Conservation (phyloP, 1,140 invertebrate species). For the Solenopsis fugax region DNA sequence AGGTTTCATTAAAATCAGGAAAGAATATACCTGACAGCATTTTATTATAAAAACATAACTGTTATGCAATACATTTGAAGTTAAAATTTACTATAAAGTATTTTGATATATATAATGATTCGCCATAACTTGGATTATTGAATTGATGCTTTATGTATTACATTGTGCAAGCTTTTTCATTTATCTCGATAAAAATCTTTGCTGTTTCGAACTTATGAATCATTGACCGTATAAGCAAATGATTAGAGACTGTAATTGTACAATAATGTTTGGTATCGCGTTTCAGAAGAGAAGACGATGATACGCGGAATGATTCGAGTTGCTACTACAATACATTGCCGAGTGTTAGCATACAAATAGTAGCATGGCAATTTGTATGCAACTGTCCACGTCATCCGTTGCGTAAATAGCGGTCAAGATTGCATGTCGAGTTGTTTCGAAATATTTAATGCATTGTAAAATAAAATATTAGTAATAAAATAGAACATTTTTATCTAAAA, state of each 20-base stretch:
- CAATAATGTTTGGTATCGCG: neutral
- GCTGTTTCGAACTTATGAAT: neutral
- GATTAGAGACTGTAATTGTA: neutral
- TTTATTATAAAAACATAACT: neutral
- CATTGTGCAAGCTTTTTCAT: neutral
- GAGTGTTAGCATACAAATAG: neutral
- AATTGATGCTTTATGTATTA: neutral
- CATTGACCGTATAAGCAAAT: neutral
- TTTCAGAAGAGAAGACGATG: neutral
- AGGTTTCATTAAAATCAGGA: no score
- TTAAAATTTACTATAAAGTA: neutral
- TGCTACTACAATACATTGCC: neutral
- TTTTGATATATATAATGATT: neutral
- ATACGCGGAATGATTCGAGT: neutral
- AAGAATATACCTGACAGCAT: no score
- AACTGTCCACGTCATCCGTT: neutral
- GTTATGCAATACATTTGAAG: neutral
- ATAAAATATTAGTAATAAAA: neutral
- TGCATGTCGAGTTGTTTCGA: neutral
- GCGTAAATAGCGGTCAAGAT: neutral
- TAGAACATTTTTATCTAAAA: neutral
- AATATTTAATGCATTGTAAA: neutral
- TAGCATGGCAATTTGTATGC: neutral
- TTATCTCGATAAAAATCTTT: neutral
- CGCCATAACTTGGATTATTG: neutral